Conservation (phyloP, 2,888 invertebrate species). For the Ceratothoa steindachneri region DNA sequence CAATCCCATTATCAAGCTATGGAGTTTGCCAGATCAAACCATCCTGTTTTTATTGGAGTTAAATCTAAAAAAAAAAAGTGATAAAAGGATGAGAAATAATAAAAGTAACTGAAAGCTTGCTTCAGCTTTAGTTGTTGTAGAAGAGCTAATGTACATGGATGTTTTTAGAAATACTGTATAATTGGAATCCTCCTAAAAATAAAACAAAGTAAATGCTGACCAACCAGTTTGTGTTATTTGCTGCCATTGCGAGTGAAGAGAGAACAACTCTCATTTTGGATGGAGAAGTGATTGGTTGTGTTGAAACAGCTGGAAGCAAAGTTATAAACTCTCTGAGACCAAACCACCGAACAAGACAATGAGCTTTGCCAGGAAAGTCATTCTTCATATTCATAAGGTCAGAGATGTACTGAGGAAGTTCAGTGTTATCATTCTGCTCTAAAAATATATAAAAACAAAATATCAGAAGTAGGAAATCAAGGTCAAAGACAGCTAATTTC, state of each 20-base stretch:
- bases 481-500: not conserved
- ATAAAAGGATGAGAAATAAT: too few relatives aligned
- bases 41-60: too few relatives aligned
- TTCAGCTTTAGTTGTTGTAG: too few relatives aligned
- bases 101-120: too few relatives aligned
- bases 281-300: slow-evolving; percentile 27
- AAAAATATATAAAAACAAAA: not conserved
- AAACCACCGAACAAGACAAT: slow-evolving; percentile 54
- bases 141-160: too few relatives aligned
- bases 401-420: slow-evolving; percentile 24
- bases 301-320: slow-evolving; percentile 26
- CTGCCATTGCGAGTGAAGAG: slow-evolving; percentile 76
- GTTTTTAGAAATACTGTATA: too few relatives aligned
- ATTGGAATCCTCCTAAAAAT: too few relatives aligned
- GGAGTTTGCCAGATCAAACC: too few relatives aligned
- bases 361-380: slow-evolving; percentile 50
- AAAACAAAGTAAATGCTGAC: too few relatives aligned
- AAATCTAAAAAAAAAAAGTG: too few relatives aligned
- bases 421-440: not conserved
- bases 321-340: slow-evolving; percentile 44
- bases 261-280: slow-evolving; percentile 68
- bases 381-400: slow-evolving; percentile 32
- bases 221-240: slow-evolving; percentile 72
- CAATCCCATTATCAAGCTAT: too few relatives aligned
- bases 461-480: not conserved